Base-by-base conservation (phyloP, 2,797 vertebrate genomes). In the Argyrosomus regius region DNA sequence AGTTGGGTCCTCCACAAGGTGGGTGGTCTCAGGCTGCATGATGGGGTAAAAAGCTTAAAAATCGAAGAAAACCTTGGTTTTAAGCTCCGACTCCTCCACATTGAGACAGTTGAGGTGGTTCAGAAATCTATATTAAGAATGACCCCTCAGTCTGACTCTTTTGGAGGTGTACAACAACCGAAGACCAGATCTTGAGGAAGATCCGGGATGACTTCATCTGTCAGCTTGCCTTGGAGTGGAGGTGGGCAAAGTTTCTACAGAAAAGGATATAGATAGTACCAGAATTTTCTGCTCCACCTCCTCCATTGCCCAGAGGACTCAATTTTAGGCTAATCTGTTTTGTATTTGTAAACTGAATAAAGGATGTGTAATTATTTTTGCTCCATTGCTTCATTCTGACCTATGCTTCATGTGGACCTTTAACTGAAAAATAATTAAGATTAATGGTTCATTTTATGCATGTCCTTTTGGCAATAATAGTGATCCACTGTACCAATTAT, bases 391-490 rank as follows among this genome's bases (percentile, higher is more conserved):
- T 52, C 1, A 53, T 31, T 48, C 14, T 68, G 26, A 59, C 6
- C 59, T 11, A 7, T 39, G 20, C 24, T 62, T 64, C 18, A 48
- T 22, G 0, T 41, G 4, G 31, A 39, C 5, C 35, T 50, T 12
- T n/a, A 7, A 28, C 14, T 28, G 43, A 48, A 24, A 54, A n/a
- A 22, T 3, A 24, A 58, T 28, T 10, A 11, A 64, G 22, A 28
- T 18, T 41, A 1, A 48, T 43, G 11, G 14, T 56, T 54, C 2
- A 59, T 31, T 22, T 48, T 26, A 41, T 50, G 3, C n/a, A 6
- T 69, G 17, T 72, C 18, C 26, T 45, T 24, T 18, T 64, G 13
- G 62, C 53, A 53, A 49, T 48, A 69, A 57, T 66, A n/a, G 48
- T 45, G 1, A 61, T 28, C 2, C 31, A 5, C 24, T 72, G 26